These are phyloP conservation scores for Gobionotothen gibberifrons DNA, from an alignment of 2,797 vertebrate genomes.

Conservation along the genomic window DNA sequence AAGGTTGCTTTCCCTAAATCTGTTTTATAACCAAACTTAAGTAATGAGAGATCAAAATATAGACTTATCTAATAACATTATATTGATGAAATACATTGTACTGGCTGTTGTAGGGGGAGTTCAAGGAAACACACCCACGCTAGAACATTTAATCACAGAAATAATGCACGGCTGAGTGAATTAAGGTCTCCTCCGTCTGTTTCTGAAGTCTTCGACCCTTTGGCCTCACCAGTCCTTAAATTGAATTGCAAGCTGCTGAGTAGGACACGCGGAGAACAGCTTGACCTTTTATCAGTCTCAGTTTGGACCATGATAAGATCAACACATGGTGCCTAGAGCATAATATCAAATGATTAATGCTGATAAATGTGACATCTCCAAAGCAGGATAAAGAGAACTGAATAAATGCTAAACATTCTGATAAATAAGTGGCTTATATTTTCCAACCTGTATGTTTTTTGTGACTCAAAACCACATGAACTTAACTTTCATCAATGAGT, in stretches of 20 bases:
- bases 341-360: not conserved
- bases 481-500: not conserved
- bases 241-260: slow-evolving; percentile 13
- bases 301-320: slow-evolving; percentile 5
- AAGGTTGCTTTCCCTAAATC: not conserved
- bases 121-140: slow-evolving; percentile 24
- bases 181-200: slow-evolving; percentile 26
- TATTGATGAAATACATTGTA: not conserved
- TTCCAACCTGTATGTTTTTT: too few relatives aligned
- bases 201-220: not conserved
- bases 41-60: not conserved
- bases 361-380: not conserved
- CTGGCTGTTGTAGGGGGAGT: not conserved
- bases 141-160: slow-evolving; percentile 17
- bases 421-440: too few relatives aligned
- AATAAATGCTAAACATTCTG: too few relatives aligned
- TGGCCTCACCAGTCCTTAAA: not conserved
- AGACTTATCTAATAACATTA: not conserved
- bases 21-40: not conserved
- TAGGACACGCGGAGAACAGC: slow-evolving; percentile 9
- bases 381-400: too few relatives aligned
- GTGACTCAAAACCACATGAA: not conserved
- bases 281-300: slow-evolving; percentile 22
- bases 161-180: slow-evolving; percentile 25
- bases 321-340: not conserved